Evolutionary conservation across 2,797 vertebrate genomes (phyloP), one percentile per base, ranked within the genome.

Genomic region (Clarias laeviceps): DNA sequence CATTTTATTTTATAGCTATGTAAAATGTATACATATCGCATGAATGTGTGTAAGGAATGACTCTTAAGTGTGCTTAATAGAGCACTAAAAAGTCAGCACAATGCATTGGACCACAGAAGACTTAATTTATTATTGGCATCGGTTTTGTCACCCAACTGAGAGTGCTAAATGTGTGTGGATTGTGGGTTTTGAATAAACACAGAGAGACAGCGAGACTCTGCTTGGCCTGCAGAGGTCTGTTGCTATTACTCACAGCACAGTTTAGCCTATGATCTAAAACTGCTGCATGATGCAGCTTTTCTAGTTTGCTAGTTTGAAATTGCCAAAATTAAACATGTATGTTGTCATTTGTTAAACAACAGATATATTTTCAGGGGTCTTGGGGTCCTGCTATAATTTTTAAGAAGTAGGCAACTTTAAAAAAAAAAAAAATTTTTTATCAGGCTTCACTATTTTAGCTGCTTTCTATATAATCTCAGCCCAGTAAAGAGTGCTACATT

Each of bases 1-100:
- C 66, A 66, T 86, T 82, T 88, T 83, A 88, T 87, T 82, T 89
- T 86, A 64, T 79, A 89, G 72, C 82, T 89, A 74, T 84, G 81
- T 90, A 88, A 83, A 87, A 72, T n/a, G 27, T 85, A 83, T 83
- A 77, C 85, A 89, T 89, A 90, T 90, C 86, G 61, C 85, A 87
- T 20, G 22, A 82, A 81, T n/a, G 45, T 80, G 66, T 72, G 32
- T 65, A 88, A 69, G 56, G 84, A 85, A 78, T 83, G 80, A 76
- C 45, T 84, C 84, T 89, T 73, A 66, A 80, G 85, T 87, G 85
- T 79, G 78, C 83, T 77, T 80, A 65, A 57, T 18, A 70, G 79
- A 80, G 85, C 77, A 89, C 85, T 77, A 64, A 76, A 66, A 34
- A 85, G 82, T 69, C 74, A 78, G 82, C 65, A 82, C 59, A 85